phyloP scores from a whole-genome alignment of 30 jellyfish, hydroid and myxozoan genomes.

The Clytia hemisphaerica region DNA sequence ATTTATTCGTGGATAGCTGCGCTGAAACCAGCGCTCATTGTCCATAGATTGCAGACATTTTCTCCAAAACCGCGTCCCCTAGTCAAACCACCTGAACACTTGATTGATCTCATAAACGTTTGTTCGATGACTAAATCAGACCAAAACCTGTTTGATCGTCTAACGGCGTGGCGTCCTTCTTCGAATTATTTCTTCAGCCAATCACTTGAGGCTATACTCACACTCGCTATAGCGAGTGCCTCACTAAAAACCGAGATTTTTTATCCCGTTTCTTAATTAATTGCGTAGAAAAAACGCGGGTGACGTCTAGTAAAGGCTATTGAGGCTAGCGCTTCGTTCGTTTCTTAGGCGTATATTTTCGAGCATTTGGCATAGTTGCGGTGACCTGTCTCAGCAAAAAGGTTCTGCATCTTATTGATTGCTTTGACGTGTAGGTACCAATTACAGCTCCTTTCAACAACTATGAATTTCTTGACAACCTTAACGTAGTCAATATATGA shows the following conservation, averaged over 20 bases:
- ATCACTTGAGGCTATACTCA: not conserved
- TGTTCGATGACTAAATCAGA: conserved; percentile 12
- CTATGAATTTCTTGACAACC: no score
- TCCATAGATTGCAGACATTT: conserved; percentile 9
- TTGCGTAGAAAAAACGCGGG: no score
- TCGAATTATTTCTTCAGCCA: conserved; percentile 2
- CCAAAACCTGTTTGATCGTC: conserved; percentile 12
- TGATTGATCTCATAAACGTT: not conserved
- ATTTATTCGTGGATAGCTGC: conserved; percentile 33
- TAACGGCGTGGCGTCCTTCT: conserved; percentile 6
- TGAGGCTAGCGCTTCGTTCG: not conserved
- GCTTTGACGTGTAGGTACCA: conserved; percentile 22
- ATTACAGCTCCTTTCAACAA: no score
- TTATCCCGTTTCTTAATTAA: no score
- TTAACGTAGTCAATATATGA: no score
- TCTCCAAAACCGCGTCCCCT: conserved; percentile 7
- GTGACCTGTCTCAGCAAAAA: conserved; percentile 16
- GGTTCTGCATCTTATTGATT: not conserved
- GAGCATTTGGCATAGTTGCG: conserved; percentile 7
- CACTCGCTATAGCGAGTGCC: no score
- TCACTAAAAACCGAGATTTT: no score
- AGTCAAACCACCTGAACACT: not conserved
- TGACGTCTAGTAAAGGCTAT: no score
- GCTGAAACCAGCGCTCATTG: not conserved
- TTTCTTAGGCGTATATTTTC: not conserved